A percentile compares a stretch with the other conserved stretches of the same genome.
These are phyloP conservation scores for Flexamia atlantica DNA, from an alignment of 2,888 invertebrate genomes.

Conservation along the genomic window DNA sequence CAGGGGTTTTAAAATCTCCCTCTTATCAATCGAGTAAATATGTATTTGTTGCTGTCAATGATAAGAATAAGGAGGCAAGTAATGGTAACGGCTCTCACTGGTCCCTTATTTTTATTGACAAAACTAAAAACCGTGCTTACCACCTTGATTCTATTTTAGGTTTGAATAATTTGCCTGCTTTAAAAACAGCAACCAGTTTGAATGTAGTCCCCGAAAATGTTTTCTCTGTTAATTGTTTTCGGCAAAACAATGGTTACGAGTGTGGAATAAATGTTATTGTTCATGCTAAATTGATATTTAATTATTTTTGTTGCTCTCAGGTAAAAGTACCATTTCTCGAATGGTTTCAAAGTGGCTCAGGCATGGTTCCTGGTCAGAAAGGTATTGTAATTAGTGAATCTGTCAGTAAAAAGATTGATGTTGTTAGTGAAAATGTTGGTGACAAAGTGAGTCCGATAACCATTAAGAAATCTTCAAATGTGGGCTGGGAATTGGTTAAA, in stretches of 20 bases:
- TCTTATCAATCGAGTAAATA: background rate
- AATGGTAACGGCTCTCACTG: background rate
- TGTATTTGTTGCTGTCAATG: background rate
- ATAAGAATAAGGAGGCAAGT: background rate
- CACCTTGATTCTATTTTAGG: conserved; percentile 4
- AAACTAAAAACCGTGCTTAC: background rate
- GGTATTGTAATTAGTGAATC: background rate
- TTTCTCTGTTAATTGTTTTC: background rate
- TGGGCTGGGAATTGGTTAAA: background rate
- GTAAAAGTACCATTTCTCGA: background rate
- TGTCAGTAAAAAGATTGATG: background rate
- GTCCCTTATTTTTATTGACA: conserved; percentile 14
- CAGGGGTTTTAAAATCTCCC: background rate
- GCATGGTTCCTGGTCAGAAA: background rate
- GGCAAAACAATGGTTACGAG: conserved; percentile 24
- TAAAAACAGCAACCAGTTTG: background rate
- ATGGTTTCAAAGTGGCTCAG: background rate
- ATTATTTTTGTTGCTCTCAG: conserved; percentile 7
- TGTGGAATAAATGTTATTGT: conserved; percentile 15
- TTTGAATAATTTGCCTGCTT: background rate
- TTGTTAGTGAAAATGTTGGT: background rate
- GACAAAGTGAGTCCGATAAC: background rate
- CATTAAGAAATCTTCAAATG: background rate
- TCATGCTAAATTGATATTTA: conserved; percentile 8
- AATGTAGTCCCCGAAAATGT: background rate